Percentiles rank a stretch among this genome's conserved stretches.
Conservation (phyloP, 2,888 invertebrate species). For the Athetis lepigone region DNA sequence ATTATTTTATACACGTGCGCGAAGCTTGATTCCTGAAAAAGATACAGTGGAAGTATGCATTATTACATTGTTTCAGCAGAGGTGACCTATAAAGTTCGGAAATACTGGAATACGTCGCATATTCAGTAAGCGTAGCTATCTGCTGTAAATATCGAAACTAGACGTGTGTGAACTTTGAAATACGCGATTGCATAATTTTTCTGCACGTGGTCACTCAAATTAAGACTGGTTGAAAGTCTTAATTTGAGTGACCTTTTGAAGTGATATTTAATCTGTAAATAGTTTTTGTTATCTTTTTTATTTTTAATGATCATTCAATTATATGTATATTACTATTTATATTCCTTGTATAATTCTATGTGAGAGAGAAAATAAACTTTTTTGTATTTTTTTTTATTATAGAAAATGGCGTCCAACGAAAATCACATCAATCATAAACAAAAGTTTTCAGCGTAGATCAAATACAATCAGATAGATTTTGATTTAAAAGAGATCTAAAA, state of each 20-base stretch:
- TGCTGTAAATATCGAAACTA: slow-evolving; percentile 30
- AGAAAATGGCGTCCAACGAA: background rate
- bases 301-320: too few species aligned
- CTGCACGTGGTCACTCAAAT: too few species aligned
- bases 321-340: too few species aligned
- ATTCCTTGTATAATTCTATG: too few species aligned
- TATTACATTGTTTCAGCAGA: slow-evolving; percentile 5
- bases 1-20: slow-evolving; percentile 5
- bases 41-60: background rate
- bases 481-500: background rate
- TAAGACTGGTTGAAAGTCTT: background rate
- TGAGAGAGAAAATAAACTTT: too few species aligned
- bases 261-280: slow-evolving; percentile 12
- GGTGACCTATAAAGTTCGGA: background rate
- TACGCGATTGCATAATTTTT: slow-evolving; percentile 3
- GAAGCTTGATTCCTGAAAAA: slow-evolving; percentile 2
- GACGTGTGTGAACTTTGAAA: slow-evolving; percentile 23
- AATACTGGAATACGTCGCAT: slow-evolving; percentile 26
- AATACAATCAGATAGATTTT: too few species aligned
- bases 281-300: background rate
- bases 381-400: too few species aligned
- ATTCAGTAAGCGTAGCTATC: slow-evolving; percentile 15
- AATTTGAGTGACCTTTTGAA: slow-evolving; percentile 2
- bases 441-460: background rate
- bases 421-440: slow-evolving; percentile 1